Percentiles rank a stretch among this genome's conserved stretches.
Conservation (phyloP, 1,140 invertebrate species). For the Globodera ellingtonae region DNA sequence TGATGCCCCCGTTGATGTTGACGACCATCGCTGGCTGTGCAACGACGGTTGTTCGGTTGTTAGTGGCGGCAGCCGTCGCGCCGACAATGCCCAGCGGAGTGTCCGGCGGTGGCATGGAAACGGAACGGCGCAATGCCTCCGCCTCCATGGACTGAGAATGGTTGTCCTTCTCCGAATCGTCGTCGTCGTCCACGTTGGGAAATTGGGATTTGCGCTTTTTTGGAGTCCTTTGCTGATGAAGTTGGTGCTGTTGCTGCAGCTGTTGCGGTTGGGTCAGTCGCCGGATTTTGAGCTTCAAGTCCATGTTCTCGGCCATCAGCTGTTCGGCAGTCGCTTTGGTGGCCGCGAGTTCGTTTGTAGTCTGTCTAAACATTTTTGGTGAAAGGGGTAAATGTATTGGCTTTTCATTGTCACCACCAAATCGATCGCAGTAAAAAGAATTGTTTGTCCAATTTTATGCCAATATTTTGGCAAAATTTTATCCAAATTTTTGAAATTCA, state of each 20-base stretch:
- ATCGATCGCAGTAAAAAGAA: no score
- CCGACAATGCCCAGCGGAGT: slow-evolving; percentile 2
- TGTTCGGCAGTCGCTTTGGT: no score
- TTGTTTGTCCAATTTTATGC: no score
- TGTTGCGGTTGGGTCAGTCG: neutral
- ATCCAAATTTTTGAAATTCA: no score
- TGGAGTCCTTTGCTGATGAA: neutral
- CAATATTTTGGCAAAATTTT: no score
- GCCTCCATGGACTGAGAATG: neutral
- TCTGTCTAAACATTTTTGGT: no score
- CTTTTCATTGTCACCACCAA: no score
- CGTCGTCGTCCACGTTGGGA: neutral
- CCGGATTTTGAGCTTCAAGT: neutral
- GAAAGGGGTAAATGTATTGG: no score
- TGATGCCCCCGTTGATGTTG: neutral
- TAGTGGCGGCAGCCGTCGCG: neutral
- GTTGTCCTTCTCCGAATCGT: neutral
- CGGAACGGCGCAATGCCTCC: slow-evolving; percentile 4
- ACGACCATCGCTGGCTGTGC: neutral
- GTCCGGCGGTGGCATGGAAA: slow-evolving; percentile 25
- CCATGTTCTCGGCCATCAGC: neutral
- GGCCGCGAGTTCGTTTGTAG: no score
- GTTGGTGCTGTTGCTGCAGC: neutral
- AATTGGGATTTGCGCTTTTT: slow-evolving; percentile 11
- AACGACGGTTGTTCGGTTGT: neutral